A percentile compares a stretch with the other conserved stretches of the same genome.
Conservation (phyloP, 2,888 invertebrate species). For the Sphecodes monilicornis region DNA sequence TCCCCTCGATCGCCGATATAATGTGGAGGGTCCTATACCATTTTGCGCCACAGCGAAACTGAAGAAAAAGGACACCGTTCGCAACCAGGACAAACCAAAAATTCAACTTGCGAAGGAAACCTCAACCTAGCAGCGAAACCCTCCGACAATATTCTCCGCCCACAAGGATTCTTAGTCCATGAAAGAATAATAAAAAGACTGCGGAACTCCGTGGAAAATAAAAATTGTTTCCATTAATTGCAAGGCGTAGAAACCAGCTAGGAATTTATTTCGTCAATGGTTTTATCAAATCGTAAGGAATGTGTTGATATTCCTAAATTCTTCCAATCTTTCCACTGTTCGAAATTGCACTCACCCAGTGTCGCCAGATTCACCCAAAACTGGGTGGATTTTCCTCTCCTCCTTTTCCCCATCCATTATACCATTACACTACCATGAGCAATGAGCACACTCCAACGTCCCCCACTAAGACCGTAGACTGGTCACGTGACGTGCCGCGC, state of each 20-base stretch:
- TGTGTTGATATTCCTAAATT: not conserved
- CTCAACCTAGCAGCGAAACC: not conserved
- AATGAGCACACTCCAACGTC: no score
- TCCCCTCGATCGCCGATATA: no score
- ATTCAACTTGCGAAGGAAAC: not conserved
- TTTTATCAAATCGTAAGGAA: no score
- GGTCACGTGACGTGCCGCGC: no score
- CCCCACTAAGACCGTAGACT: no score
- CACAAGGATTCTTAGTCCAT: not conserved
- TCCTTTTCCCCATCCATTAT: no score
- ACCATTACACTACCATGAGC: no score
- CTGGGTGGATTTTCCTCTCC: no score
- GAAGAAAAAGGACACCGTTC: not conserved
- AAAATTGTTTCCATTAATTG: not conserved
- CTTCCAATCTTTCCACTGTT: not conserved
- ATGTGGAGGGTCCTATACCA: constrained; percentile 35
- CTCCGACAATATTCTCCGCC: not conserved
- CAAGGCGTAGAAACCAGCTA: not conserved
- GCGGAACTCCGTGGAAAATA: not conserved
- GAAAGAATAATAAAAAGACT: not conserved
- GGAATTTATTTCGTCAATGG: not conserved
- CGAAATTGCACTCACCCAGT: no score
- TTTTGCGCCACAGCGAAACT: not conserved
- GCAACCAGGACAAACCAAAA: not conserved
- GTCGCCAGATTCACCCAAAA: no score